Evolutionary conservation across 2,888 invertebrate species (phyloP), one percentile per base, ranked within the genome.

Genomic region (Leptura quadrifasciata): DNA sequence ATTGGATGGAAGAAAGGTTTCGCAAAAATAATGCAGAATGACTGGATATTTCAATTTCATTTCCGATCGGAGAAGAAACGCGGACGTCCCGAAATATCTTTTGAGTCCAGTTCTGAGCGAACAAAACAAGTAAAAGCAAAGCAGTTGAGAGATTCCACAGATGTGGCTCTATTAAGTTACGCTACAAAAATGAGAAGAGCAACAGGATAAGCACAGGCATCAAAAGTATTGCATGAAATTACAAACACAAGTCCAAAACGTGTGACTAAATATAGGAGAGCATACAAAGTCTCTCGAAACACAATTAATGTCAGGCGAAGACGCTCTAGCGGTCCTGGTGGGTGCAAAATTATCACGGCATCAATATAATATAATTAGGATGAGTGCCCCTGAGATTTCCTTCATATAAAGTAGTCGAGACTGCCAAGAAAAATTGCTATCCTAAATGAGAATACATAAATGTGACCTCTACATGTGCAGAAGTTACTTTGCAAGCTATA

Each of bases 291-390:
- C 68, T 68, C 68, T 68, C 54, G 68, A 74, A 20, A 68, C 58
- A 68, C 58, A 74, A 24, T 15, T 68, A 31, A 67, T 80, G 77
- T 77, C 82, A n/a, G n/a, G n/a, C n/a, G n/a, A n/a, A n/a, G n/a
- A n/a, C n/a, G n/a, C n/a, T n/a, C n/a, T n/a, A 73, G 74, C 81
- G 39, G 74, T 83, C 64, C 68, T 84, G 67, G 79, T 84, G 64
- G 83, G 83, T 18, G 83, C 75, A 20, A 80, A 83, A 69, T 73
- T 85, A 76, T 81, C 80, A 52, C 68, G 83, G 35, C 77, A 83
- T 77, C 80, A 85, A 54, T 75, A 75, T 63, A 39, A 77, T 68
- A 70, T 83, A 72, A 79, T 85, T 24, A 82, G 82, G 76, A 77
- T 35, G 67, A 81, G 77, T 80, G 82, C 79, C 74, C 80, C 84